These are phyloP conservation scores for Enoplosus armatus DNA, from an alignment of 2,797 vertebrate species.

Conservation along the genomic window DNA sequence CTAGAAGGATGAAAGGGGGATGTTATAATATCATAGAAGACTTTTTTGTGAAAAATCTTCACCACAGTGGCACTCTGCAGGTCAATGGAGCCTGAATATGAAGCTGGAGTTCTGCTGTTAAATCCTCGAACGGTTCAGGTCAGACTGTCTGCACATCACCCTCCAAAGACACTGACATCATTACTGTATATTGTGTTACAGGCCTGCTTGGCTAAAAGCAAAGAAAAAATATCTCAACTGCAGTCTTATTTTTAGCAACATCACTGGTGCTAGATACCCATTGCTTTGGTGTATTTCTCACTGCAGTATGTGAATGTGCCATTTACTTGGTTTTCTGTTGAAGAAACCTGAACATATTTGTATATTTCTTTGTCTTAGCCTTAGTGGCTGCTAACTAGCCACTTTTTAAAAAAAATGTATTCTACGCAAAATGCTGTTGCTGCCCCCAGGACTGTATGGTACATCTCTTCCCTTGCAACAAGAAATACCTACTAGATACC, in stretches of 20 bases:
- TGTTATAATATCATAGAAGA: slow-evolving; percentile 46
- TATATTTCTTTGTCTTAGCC: background rate
- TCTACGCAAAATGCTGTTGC: background rate
- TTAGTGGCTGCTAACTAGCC: background rate
- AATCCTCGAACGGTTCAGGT: slow-evolving; percentile 21
- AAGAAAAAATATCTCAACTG: background rate
- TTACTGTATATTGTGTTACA: background rate
- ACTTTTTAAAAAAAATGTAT: background rate
- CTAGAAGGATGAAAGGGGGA: slow-evolving; percentile 12
- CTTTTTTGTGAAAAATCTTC: slow-evolving; percentile 39
- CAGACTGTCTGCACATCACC: slow-evolving; percentile 6
- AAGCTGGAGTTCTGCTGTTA: slow-evolving; percentile 24
- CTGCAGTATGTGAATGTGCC: background rate
- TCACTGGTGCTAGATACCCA: background rate
- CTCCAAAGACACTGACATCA: background rate
- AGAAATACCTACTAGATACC: background rate
- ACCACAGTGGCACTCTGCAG: slow-evolving; percentile 8
- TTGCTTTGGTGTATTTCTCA: background rate
- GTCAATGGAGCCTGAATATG: slow-evolving; percentile 36
- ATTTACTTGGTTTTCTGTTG: background rate
- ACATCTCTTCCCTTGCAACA: background rate
- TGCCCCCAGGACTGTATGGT: too few species aligned
- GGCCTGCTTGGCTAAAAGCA: background rate
- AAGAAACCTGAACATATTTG: background rate
- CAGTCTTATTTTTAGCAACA: background rate